Conservation (phyloP, 2,888 invertebrate genomes). For the Fragum fragum region DNA sequence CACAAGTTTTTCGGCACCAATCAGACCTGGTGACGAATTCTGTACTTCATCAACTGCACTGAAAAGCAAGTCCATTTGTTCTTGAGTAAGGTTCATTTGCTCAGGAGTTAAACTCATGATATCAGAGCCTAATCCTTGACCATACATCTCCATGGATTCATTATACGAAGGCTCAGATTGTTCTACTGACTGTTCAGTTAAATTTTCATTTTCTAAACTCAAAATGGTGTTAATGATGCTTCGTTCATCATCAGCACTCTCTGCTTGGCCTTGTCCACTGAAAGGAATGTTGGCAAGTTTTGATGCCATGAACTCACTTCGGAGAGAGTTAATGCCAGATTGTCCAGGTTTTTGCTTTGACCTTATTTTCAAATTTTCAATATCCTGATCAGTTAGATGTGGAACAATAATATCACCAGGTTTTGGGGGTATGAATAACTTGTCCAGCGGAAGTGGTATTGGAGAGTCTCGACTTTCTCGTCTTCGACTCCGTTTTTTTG, state of each 20-base stretch:
- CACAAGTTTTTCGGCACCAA: conserved; percentile 43
- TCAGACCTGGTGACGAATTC: conserved; percentile 65
- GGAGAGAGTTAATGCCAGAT: conserved; percentile 34
- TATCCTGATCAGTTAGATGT: conserved; percentile 82
- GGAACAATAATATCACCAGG: conserved; percentile 81
- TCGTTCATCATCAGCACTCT: conserved; percentile 75
- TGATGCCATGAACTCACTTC: conserved; percentile 55
- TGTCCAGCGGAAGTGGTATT: conserved; percentile 62
- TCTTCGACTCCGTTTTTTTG: conserved; percentile 80
- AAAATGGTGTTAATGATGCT: conserved; percentile 81
- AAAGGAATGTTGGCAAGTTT: conserved; percentile 50
- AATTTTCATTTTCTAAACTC: conserved; percentile 78
- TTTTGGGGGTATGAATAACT: conserved; percentile 78
- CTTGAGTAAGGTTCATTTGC: conserved; percentile 78
- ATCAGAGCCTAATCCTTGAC: conserved; percentile 55
- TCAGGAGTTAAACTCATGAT: conserved; percentile 68
- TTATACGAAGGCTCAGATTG: conserved; percentile 36
- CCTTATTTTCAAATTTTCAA: conserved; percentile 75
- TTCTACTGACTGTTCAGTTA: conserved; percentile 35
- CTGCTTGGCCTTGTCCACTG: conserved; percentile 21
- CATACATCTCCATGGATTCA: conserved; percentile 63
- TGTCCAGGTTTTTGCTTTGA: conserved; percentile 52
- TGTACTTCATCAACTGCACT: conserved; percentile 81
- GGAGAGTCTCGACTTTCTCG: conserved; percentile 73
- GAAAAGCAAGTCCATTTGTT: conserved; percentile 78